Conservation (phyloP, 2,888 invertebrate species). For the Hirtodrosophila alboralis region DNA sequence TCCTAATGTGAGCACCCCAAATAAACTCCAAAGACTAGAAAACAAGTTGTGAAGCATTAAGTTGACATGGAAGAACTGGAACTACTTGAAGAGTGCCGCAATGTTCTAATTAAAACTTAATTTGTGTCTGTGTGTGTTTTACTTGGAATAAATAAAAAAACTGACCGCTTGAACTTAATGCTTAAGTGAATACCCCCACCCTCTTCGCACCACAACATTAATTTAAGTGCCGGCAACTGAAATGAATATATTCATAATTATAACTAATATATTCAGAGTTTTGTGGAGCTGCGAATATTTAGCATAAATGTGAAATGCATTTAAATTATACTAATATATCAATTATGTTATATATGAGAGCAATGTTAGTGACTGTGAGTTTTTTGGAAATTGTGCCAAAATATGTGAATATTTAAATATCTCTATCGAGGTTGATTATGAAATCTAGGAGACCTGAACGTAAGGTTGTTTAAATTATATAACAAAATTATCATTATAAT, state of each 20-base stretch:
- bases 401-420: not conserved
- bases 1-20: conserved; percentile 1
- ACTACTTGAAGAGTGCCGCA: conserved; percentile 57
- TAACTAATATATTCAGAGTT: not conserved
- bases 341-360: conserved; percentile 30
- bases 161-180: conserved; percentile 62
- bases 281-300: conserved; percentile 18
- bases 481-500: too few relatives aligned
- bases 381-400: conserved; percentile 35
- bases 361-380: conserved; percentile 39
- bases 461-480: too few relatives aligned
- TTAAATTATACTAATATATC: conserved; percentile 31
- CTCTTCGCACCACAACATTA: not conserved
- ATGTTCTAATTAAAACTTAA: conserved; percentile 70
- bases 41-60: conserved; percentile 10
- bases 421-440: not conserved
- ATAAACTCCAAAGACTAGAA: conserved; percentile 2
- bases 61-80: conserved; percentile 33
- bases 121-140: conserved; percentile 45
- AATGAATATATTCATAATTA: conserved; percentile 9
- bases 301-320: conserved; percentile 32
- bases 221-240: conserved; percentile 2
- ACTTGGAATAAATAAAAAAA: conserved; percentile 50
- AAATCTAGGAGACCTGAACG: too few relatives aligned
- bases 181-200: conserved; percentile 18